Evolutionary conservation across 92 coral and sea anemone genomes (phyloP), one percentile per base, ranked within the genome.

Genomic region (Epizoanthus rinbou): DNA sequence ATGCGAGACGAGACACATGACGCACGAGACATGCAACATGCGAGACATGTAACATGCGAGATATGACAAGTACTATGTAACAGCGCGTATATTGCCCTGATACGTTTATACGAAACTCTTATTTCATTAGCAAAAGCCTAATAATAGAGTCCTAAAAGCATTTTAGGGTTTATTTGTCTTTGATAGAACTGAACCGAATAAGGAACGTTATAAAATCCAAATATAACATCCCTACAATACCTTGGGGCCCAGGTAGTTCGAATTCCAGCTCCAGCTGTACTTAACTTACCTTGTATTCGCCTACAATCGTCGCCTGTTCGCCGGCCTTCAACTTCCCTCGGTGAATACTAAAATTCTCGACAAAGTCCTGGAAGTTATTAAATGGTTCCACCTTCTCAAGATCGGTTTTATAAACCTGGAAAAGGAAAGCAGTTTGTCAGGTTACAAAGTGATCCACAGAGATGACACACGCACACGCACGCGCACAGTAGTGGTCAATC

Each of bases 351-450:
- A 94, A 96, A 3, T 98, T 96, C 69, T 85, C 82, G 5, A 96
- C 93, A 82, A 96, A 94, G 76, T 96, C 99, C 87, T 96, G 98
- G 82, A 96, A 96, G 16, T 85, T 57, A 68, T 86, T 83, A 72
- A 86, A 96, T 8, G 90, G 81, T 0, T 86, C 90, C 8, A 81
- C 81, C 8, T 93, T 90, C 68, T 96, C 99, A 15, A 96, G 89
- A 80, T 88, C 94, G 25, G 90, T 82, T 0, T 64, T 86, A 69
- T 94, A 94, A 0, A 91, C 88, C 99, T 96, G n/a, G 22, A 28
- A 65, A 19, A 13, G 50, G 62, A n/a, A 66, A 74, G 37, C 21
- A 47, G 8, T 9, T 47, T 8, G 54, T 11, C 54, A 13, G 19
- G 21, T 70, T 70, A 28, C 33, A 21, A 70, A 70, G 8, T 70